phyloP scores from a whole-genome alignment of 2,797 vertebrate species.

The Paedocypris micromegethes region DNA sequence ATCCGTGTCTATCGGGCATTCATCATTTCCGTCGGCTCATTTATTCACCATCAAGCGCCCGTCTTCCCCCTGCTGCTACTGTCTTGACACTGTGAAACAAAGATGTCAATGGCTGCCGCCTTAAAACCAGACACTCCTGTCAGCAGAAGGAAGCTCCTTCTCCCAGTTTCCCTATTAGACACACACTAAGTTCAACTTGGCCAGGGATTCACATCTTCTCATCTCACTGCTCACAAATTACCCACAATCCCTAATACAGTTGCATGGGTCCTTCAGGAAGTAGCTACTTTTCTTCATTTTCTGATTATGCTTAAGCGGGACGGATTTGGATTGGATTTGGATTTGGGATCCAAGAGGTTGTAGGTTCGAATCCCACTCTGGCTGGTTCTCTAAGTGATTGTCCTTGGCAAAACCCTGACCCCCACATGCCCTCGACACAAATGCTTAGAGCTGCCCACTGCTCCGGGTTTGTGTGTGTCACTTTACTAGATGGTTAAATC shows the following conservation, averaged over 20 bases:
- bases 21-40: conserved; percentile 21
- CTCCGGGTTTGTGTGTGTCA: too few relatives aligned
- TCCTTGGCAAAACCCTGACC: too few relatives aligned
- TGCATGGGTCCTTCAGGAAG: conserved; percentile 54
- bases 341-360: not conserved
- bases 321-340: conserved; percentile 24
- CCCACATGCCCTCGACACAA: too few relatives aligned
- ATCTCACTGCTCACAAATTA: conserved; percentile 56
- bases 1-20: conserved; percentile 30
- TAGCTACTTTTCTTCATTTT: conserved; percentile 58
- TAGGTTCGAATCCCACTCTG: too few relatives aligned
- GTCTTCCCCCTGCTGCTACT: conserved; percentile 18
- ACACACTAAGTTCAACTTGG: conserved; percentile 56
- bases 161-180: conserved; percentile 44
- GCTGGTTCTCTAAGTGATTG: too few relatives aligned
- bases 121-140: conserved; percentile 13
- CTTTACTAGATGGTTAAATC: too few relatives aligned
- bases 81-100: conserved; percentile 27
- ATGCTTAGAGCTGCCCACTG: too few relatives aligned
- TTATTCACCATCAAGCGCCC: conserved; percentile 32
- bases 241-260: conserved; percentile 55
- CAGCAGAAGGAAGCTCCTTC: conserved; percentile 17
- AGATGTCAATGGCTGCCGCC: conserved; percentile 28
- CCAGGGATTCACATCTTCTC: conserved; percentile 58
- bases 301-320: conserved; percentile 53